A percentile compares a stretch with the other conserved stretches of the same genome.
Evolutionary conservation across 2,113 vertebrate species (phyloP).

Genomic region (Taxidea taxus): DNA sequence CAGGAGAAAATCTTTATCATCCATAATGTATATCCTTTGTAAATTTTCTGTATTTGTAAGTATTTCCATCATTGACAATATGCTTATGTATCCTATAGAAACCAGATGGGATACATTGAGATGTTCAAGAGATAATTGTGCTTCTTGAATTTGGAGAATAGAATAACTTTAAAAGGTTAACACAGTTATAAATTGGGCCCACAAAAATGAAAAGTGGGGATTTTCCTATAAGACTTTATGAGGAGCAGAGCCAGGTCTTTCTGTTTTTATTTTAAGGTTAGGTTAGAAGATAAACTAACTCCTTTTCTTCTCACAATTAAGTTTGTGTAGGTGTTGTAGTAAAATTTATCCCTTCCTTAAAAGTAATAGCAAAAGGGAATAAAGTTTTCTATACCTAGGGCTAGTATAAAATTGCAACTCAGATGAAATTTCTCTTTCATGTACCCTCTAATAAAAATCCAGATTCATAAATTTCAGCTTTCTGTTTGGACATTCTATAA

Average conservation of each 20-base stretch:
- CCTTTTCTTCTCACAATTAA: conserved; percentile 26
- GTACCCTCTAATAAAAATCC: neutral
- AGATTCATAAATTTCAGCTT: conserved; percentile 48
- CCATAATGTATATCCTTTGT: neutral
- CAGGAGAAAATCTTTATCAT: neutral
- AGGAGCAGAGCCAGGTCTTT: neutral
- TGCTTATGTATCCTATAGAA: neutral
- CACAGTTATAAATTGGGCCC: neutral
- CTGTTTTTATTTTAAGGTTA: conserved; percentile 27
- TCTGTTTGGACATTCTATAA: conserved; percentile 14
- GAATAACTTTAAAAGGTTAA: neutral
- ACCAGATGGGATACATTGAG: neutral
- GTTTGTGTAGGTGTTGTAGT: conserved; percentile 17
- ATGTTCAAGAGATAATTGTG: neutral
- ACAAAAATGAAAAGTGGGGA: neutral
- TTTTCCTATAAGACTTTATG: neutral
- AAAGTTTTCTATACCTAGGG: conserved; percentile 36
- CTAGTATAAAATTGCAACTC: conserved; percentile 46
- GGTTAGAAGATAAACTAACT: neutral
- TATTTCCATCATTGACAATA: neutral
- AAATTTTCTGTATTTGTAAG: neutral
- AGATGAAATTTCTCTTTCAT: conserved; percentile 38
- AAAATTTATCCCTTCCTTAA: conserved; percentile 45
- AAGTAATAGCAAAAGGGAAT: conserved; percentile 46
- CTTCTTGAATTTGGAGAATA: neutral